Conservation (phyloP, 2,113 vertebrate genomes). For the Macrotus californicus region DNA sequence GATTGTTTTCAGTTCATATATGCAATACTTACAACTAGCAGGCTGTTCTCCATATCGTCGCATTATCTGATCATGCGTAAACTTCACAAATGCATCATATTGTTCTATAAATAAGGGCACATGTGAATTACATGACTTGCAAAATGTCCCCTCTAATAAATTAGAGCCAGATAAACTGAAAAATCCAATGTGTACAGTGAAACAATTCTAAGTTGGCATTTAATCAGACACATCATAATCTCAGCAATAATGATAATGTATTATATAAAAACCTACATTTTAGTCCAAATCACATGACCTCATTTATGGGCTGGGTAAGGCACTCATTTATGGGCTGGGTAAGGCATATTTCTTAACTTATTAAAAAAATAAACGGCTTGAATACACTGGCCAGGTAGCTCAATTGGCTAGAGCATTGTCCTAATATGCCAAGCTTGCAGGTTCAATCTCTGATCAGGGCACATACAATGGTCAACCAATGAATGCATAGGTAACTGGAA, state of each 20-base stretch:
- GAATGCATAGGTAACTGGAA: too few relatives aligned
- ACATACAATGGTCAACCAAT: too few relatives aligned
- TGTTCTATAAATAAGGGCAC: conserved; percentile 86
- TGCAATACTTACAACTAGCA: conserved; percentile 94
- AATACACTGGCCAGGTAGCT: neutral
- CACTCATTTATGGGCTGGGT: neutral
- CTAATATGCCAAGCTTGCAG: too few relatives aligned
- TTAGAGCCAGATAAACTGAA: neutral
- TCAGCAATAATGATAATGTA: neutral
- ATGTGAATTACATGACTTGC: neutral
- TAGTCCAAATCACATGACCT: neutral
- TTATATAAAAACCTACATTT: neutral
- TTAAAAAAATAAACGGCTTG: neutral
- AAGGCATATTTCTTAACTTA: neutral
- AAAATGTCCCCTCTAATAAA: conserved; percentile 4
- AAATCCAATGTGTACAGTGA: neutral
- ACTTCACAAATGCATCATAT: conserved; percentile 99
- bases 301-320: neutral
- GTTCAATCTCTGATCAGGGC: too few relatives aligned
- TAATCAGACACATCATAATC: neutral
- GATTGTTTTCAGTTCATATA: neutral
- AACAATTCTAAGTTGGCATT: neutral
- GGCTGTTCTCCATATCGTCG: conserved; percentile 99
- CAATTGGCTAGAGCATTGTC: too few relatives aligned
- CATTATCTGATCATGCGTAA: conserved; percentile 99